phyloP scores from a whole-genome alignment of 2,113 vertebrate species.

The Carlito syrichta region DNA sequence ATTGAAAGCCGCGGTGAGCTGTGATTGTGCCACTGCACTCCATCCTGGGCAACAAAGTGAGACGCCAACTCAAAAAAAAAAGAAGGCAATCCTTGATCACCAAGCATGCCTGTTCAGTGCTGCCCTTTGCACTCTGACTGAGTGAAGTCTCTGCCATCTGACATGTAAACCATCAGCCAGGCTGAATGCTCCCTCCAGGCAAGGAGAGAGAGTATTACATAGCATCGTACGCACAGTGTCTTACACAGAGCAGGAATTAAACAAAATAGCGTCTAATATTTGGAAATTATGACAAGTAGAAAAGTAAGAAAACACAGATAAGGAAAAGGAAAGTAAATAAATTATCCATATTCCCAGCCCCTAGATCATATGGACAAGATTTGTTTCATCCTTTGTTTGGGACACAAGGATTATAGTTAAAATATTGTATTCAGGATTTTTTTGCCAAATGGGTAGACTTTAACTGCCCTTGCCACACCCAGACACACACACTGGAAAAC shows the following conservation, averaged over 20 bases:
- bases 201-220: fast-evolving
- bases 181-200: neutral
- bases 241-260: neutral
- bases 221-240: neutral
- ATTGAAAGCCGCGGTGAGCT: no score
- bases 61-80: no score
- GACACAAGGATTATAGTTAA: neutral
- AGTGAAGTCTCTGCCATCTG: neutral
- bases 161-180: neutral
- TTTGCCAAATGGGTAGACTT: neutral
- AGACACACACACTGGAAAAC: neutral
- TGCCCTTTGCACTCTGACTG: neutral
- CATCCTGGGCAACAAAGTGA: no score
- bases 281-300: neutral
- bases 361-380: neutral
- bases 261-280: neutral
- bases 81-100: no score
- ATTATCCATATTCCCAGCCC: neutral
- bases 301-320: neutral
- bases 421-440: neutral
- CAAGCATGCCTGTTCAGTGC: neutral
- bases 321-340: neutral
- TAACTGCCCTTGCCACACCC: neutral
- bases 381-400: neutral
- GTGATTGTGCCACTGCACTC: no score